A percentile compares a stretch with the other conserved stretches of the same genome.
Evolutionary conservation across 2,888 invertebrate genomes (phyloP).

Genomic region (Noctua fimbriata): DNA sequence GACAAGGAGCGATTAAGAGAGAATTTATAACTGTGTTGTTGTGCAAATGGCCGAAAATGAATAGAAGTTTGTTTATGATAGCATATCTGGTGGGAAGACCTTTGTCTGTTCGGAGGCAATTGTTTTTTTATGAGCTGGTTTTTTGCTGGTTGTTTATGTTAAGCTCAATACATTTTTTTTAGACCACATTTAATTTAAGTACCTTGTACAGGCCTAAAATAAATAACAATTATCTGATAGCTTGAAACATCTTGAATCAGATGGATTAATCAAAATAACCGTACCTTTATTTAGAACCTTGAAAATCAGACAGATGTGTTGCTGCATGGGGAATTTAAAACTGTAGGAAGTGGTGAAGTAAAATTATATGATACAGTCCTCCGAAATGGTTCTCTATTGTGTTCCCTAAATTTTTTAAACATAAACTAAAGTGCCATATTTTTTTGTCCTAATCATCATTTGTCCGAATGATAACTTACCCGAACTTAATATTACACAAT

Average conservation of each 20-base stretch:
- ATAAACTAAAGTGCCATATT: too few species aligned
- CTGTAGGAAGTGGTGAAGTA: neutral
- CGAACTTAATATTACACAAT: too few species aligned
- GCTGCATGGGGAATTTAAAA: neutral
- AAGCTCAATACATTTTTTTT: neutral
- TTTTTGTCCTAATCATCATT: too few species aligned
- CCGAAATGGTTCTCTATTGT: neutral
- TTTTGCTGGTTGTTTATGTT: slow-evolving; percentile 4
- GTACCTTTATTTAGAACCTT: neutral
- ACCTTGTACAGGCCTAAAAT: neutral
- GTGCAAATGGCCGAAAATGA: slow-evolving; percentile 30
- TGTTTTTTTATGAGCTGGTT: slow-evolving; percentile 12
- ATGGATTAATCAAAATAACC: neutral
- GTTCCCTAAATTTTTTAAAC: too few species aligned
- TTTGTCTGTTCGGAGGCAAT: slow-evolving; percentile 5
- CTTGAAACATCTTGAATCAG: neutral
- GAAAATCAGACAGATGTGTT: neutral
- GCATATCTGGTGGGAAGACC: neutral
- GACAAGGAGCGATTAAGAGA: slow-evolving; percentile 50
- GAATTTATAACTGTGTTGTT: slow-evolving; percentile 59
- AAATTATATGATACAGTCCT: neutral
- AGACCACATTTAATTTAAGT: neutral
- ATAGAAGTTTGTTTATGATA: slow-evolving; percentile 41
- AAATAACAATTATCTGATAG: too few species aligned
- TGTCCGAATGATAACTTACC: too few species aligned